Base-by-base conservation (phyloP, 1,140 invertebrate genomes). In the Thalassaphorura encarpata region DNA sequence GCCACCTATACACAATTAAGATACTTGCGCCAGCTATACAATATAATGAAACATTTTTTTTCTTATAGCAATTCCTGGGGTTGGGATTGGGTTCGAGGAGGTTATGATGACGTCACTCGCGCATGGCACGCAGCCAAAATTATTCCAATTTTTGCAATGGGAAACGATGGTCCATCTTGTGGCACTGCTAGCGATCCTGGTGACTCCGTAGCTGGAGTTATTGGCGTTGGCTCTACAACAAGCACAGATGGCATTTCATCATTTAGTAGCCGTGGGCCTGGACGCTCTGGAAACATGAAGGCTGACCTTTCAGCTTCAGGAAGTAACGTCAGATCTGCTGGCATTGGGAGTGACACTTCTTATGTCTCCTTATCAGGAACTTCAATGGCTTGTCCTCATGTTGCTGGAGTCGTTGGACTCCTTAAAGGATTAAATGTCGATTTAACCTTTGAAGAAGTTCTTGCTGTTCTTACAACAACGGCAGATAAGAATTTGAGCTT, bases 101-200 rank as follows among this genome's bases (percentile, higher is more conserved):
- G 33, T 11, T 36, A 36, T n/a, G 36, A 52, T 41, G 23, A 13
- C 33, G 21, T 29, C 36, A 41, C 41, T 23, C 13, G 16, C 8
- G 36, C 50, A 18, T 52, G 50, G 50, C 36, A 41, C 24, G 50
- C 48, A 18, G 48, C 27, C 24, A 19, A 28, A 19, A 50, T 50
- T 23, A 18, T 33, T 21, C 29, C 29, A 19, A 28, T 50, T 39
- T 50, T 29, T 11, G 26, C 46, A 8, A 48, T 21, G 15, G 46
- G 46, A 5, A 48, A 48, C 46, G 5, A 6, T 15, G 42, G 42
- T 8, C 8, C 11, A 11, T 5, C 13, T 8, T 48, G 46, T 19
- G 8, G 28, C 13, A 48, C 8, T 5, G 46, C 23, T 27, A 16
- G 28, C 11, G 11, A 8, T 19, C 46, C 46, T 13, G 46, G 15